A percentile compares a stretch with the other conserved stretches of the same genome.
Conservation (phyloP, 2,113 vertebrate genomes). For the Tetrax tetrax region DNA sequence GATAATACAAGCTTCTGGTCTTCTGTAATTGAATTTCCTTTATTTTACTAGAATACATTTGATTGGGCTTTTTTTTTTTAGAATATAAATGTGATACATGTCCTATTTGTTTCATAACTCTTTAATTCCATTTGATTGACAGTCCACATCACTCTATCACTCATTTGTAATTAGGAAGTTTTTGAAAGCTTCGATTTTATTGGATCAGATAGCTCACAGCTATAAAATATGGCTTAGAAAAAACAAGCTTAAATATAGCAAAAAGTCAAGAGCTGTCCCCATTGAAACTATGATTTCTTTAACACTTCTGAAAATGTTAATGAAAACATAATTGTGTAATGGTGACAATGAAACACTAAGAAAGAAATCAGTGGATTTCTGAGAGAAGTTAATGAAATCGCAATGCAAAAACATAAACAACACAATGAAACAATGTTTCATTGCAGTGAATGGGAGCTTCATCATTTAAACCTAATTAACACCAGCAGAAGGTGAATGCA, state of each 20-base stretch:
- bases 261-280: background rate
- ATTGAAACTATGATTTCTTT: background rate
- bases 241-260: background rate
- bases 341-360: background rate
- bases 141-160: background rate
- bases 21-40: conserved; percentile 30
- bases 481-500: background rate
- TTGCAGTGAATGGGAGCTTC: background rate
- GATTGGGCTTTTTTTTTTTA: background rate
- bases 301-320: background rate
- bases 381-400: background rate
- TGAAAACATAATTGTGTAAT: background rate
- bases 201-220: background rate
- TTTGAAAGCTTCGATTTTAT: background rate
- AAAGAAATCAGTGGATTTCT: background rate
- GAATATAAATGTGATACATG: background rate
- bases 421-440: background rate
- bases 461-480: background rate
- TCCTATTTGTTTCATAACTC: background rate
- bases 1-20: background rate
- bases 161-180: background rate
- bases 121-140: background rate
- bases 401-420: background rate
- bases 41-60: background rate
- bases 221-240: background rate